Base-by-base conservation (phyloP, 2,888 invertebrate species). In the Euzetes globulus region DNA sequence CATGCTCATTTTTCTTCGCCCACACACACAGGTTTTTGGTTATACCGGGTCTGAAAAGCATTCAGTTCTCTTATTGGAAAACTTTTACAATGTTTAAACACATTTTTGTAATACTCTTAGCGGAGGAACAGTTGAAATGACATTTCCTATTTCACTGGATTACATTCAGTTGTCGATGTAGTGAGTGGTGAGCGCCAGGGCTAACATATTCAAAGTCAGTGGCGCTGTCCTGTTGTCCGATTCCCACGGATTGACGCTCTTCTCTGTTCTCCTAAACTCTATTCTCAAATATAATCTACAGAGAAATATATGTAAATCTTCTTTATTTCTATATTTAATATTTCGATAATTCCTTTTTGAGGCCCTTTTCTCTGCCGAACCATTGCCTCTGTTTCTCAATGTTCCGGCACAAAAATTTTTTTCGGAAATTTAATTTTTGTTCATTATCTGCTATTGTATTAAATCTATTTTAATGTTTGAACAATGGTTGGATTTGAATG, bases 221-320 rank as follows among this genome's bases (percentile, higher is more conserved):
- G 50, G n/a, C n/a, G n/a, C 19, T 50, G 55, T 29, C 58, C 29
- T 58, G 58, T 58, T 58, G 58, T 58, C 27, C 29, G 7, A 58
- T 58, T 58, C 58, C 58, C 58, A 58, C 58, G 58, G 17, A 15
- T 29, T 58, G 11, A 22, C 22, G 3, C 22, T 55, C 22, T 11
- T 5, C 22, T 4, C 55, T 55, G 2, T 55, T 22, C 55, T 55
- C 19, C 22, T 22, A 27, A 29, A 58, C 27, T 27, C 9, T 22
- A 55, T 55, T 22, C 13, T 9, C 55, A 22, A 25, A 19, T 19
- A 55, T 29, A 58, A 58, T 58, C 58, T 29, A 58, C 9, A 25
- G 27, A 55, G 17, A 58, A 58, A 58, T 58, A 58, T 58, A 58
- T 58, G 58, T 58, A 58, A 58, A 58, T 58, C 58, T 58, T 58